These are phyloP conservation scores for Caenorhabditis doughertyi DNA, from an alignment of 2,888 invertebrate species.

Conservation along the genomic window DNA sequence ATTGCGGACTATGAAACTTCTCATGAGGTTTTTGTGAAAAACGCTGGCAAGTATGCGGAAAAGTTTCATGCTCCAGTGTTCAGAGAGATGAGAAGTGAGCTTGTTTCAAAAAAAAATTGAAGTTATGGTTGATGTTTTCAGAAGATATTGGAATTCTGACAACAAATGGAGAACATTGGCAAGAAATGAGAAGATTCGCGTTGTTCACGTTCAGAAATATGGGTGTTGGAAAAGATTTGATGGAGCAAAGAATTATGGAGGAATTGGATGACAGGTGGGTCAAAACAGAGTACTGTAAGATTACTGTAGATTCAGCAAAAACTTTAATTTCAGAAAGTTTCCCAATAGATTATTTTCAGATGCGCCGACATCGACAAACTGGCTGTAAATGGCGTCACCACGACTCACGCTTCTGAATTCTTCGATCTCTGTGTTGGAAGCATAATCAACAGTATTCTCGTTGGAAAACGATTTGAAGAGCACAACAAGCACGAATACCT, in stretches of 20 bases:
- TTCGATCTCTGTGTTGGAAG: constrained; percentile 60
- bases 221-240: constrained; percentile 64
- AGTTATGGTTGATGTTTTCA: constrained; percentile 8
- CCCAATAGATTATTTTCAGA: neutral
- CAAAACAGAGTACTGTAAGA: no score
- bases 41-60: constrained; percentile 50
- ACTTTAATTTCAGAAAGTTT: constrained; percentile 12
- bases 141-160: constrained; percentile 50
- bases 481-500: constrained; percentile 46
- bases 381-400: constrained; percentile 22
- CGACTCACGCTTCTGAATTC: constrained; percentile 29
- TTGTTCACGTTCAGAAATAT: constrained; percentile 63
- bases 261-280: constrained; percentile 61
- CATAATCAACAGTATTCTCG: constrained; percentile 60
- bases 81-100: constrained; percentile 25
- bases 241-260: constrained; percentile 64
- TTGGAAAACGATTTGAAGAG: constrained; percentile 46
- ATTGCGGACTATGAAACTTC: constrained; percentile 54
- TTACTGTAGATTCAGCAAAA: no score
- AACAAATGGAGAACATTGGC: constrained; percentile 63
- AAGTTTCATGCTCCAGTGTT: constrained; percentile 34
- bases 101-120: neutral
- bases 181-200: constrained; percentile 62
- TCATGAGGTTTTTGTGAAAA: constrained; percentile 54
- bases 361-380: constrained; percentile 35